Conservation (phyloP, 2,113 vertebrate species). For the Alectura lathami region DNA sequence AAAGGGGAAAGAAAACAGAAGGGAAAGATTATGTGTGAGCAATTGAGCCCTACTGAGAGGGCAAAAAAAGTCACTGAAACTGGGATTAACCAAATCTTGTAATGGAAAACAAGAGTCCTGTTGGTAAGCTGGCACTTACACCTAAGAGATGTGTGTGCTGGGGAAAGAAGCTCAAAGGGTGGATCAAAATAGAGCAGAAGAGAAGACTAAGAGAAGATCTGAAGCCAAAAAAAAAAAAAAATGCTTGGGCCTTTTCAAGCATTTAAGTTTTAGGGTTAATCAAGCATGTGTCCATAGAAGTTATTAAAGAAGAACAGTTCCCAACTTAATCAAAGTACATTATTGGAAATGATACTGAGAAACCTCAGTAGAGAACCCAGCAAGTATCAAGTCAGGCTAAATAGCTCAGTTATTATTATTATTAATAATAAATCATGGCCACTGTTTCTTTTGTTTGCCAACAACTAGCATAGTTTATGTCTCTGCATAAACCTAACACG, state of each 20-base stretch:
- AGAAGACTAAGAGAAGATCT: neutral
- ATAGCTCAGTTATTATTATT: slow-evolving; percentile 20
- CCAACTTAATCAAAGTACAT: slow-evolving; percentile 9
- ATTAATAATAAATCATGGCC: slow-evolving; percentile 39
- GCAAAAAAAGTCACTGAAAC: slow-evolving; percentile 17
- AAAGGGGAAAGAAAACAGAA: slow-evolving; percentile 44
- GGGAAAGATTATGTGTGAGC: slow-evolving; percentile 36
- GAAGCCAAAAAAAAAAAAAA: neutral
- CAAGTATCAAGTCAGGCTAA: slow-evolving; percentile 24
- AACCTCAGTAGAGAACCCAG: neutral
- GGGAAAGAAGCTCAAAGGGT: neutral
- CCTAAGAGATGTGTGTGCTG: neutral
- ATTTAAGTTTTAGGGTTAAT: slow-evolving; percentile 12
- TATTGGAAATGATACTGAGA: neutral
- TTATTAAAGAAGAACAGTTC: neutral
- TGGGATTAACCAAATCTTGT: slow-evolving; percentile 59
- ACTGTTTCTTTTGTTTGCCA: slow-evolving; percentile 33
- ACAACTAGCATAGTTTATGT: neutral
- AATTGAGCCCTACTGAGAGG: slow-evolving; percentile 41
- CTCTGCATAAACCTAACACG: slow-evolving; percentile 18
- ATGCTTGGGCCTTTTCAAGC: neutral
- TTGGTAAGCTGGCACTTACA: slow-evolving; percentile 29
- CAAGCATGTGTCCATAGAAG: neutral
- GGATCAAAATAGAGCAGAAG: neutral
- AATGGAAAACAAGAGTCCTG: slow-evolving; percentile 36